Conservation (phyloP, 2,888 invertebrate genomes). For the Lepidocyrtinus sp. region DNA sequence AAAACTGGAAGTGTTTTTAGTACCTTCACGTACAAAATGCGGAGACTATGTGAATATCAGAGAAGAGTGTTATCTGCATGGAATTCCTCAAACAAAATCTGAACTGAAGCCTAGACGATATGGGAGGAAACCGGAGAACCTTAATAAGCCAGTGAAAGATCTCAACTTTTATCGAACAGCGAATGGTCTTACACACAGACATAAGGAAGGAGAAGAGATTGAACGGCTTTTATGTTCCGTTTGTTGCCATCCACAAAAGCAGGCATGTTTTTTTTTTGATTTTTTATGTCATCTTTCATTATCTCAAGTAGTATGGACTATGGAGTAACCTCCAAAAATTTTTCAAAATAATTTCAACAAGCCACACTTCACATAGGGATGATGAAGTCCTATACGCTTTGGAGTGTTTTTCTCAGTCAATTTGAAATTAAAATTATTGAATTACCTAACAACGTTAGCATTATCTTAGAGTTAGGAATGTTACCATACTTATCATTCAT, state of each 20-base stretch:
- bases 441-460: no score
- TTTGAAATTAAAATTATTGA: no score
- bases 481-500: no score
- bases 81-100: conserved; percentile 43
- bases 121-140: conserved; percentile 51
- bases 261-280: no score
- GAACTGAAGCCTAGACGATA: conserved; percentile 50
- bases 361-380: no score
- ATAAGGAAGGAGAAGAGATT: conserved; percentile 4
- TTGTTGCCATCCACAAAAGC: conserved; percentile 35
- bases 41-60: conserved; percentile 39
- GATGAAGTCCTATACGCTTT: no score
- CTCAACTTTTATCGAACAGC: conserved; percentile 57
- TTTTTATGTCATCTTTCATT: no score
- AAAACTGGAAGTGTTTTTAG: conserved; percentile 50
- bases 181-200: conserved; percentile 16
- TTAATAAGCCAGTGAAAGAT: conserved; percentile 49
- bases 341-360: no score
- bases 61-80: conserved; percentile 42
- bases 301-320: no score
- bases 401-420: no score
- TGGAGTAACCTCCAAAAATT: no score
- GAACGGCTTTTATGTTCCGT: conserved; percentile 23
- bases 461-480: no score
- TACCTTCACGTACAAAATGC: conserved; percentile 36